Percentiles rank a stretch among this genome's conserved stretches.
Evolutionary conservation across 2,797 vertebrate genomes (phyloP).

Genomic region (Molossus molossus): DNA sequence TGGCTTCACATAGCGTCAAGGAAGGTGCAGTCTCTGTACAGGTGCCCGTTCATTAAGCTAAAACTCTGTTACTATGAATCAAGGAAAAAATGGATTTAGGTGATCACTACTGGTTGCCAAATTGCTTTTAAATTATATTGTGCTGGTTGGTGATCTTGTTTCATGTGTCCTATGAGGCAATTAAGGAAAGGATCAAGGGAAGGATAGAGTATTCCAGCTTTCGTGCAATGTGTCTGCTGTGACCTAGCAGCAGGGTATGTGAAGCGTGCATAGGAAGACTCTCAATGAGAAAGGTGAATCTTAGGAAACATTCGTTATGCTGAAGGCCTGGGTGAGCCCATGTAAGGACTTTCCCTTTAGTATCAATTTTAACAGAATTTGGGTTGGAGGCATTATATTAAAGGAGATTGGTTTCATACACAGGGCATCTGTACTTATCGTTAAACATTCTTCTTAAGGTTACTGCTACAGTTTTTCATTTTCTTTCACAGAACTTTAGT

Average conservation of each 20-base stretch:
- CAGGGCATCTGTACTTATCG: not conserved
- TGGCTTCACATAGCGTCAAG: not conserved
- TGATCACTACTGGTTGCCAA: not conserved
- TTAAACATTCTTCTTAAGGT: not conserved
- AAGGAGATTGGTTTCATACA: not conserved
- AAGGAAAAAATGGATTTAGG: constrained; percentile 21
- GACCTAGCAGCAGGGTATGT: not conserved
- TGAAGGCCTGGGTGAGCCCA: not conserved
- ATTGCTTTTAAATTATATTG: constrained; percentile 10
- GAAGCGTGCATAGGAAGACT: not conserved
- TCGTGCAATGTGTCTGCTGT: not conserved
- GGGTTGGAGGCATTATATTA: not conserved
- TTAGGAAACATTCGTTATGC: constrained; percentile 7
- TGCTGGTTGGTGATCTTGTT: constrained; percentile 23
- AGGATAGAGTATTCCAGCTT: constrained; percentile 1
- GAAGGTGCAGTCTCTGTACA: not conserved
- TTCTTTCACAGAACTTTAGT: constrained; percentile 30
- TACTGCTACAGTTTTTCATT: not conserved
- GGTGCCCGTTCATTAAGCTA: not conserved
- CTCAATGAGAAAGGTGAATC: not conserved
- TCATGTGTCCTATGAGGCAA: not conserved
- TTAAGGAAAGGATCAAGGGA: constrained; percentile 22
- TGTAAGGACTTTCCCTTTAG: not conserved
- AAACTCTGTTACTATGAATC: constrained; percentile 19
- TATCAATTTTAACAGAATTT: constrained; percentile 54